Evolutionary conservation across 1,140 invertebrate genomes (phyloP).

Genomic region (Bradynema listronoti): DNA sequence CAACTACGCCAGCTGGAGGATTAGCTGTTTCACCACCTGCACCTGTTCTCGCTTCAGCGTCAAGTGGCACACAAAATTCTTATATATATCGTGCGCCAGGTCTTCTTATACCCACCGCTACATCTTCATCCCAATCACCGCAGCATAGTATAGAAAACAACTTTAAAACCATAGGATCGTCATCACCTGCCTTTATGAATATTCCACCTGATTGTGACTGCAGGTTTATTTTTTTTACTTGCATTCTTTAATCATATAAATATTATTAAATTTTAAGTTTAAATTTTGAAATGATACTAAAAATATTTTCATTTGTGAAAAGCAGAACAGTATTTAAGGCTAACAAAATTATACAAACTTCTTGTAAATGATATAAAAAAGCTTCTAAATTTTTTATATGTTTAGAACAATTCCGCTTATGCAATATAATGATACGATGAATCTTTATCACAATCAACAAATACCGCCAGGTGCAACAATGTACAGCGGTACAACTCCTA

Average conservation of each 20-base stretch:
- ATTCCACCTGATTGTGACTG: slow-evolving; percentile 33
- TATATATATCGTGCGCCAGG: slow-evolving; percentile 41
- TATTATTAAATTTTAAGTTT: slow-evolving; percentile 5
- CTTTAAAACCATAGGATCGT: background rate
- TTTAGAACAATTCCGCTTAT: slow-evolving; percentile 16
- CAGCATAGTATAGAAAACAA: background rate
- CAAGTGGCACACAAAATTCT: too few species aligned
- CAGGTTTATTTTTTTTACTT: slow-evolving; percentile 17
- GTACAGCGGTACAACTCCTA: background rate
- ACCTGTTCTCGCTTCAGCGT: too few species aligned
- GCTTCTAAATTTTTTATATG: background rate
- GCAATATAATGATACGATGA: slow-evolving; percentile 13
- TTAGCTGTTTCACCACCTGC: slow-evolving; percentile 34
- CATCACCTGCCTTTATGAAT: slow-evolving; percentile 4
- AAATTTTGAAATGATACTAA: background rate
- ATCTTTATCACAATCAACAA: slow-evolving; percentile 14
- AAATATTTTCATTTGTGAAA: background rate
- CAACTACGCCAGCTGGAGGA: slow-evolving; percentile 47
- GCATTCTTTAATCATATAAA: background rate
- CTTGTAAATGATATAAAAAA: slow-evolving; percentile 5
- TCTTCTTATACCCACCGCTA: slow-evolving; percentile 18
- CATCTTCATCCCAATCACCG: background rate
- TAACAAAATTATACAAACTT: slow-evolving; percentile 2
- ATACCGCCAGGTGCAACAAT: slow-evolving; percentile 4
- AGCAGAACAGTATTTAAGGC: slow-evolving; percentile 7